Base-by-base conservation (phyloP, 2,797 vertebrate species). In the Ataeniobius toweri region DNA sequence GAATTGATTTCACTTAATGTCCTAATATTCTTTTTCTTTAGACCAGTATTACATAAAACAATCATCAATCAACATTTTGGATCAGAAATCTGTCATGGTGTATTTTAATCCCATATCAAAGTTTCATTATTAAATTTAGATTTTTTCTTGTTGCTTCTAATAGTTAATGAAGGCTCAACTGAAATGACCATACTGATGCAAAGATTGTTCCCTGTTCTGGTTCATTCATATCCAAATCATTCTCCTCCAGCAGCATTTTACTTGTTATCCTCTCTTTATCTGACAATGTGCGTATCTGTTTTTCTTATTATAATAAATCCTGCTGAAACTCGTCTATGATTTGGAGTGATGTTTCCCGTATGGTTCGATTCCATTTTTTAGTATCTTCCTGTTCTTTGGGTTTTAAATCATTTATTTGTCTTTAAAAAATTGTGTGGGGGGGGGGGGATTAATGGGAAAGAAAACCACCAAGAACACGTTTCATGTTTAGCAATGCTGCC, bases 211-310 rank as follows among this genome's bases (percentile, higher is more conserved):
- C 26, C 77, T 61, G 39, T 46, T 78, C 56, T 70, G 71, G 36
- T 78, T 77, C 76, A 36, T 61, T 18, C 31, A 75, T 75, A 83
- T 67, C 53, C 50, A 1, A 9, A 46, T 6, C 63, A 41, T 80
- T 51, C 55, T 46, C 10, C 55, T 72, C 69, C 71, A 44, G n/a
- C 67, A 18, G 50, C 55, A 72, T 26, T 58, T 36, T 71, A 68
- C 26, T 61, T 78, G 78, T 78, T 79, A 86, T 85, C 84, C 55
- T 31, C 46, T 71, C 22, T 53, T 80, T 48, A 70, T 70, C 76
- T 80, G 74, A 81, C 83, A 78, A 50, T 74, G 50, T 80, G 63
- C 76, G 65, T 18, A 81, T 82, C 55, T 74, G 58, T 78, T 55
- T 76, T 77, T 41, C 72, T 7, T 24, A 83, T 76, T 76, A 70